Base-by-base conservation (phyloP, 2,888 invertebrate genomes). In the Drosophila falleni region DNA sequence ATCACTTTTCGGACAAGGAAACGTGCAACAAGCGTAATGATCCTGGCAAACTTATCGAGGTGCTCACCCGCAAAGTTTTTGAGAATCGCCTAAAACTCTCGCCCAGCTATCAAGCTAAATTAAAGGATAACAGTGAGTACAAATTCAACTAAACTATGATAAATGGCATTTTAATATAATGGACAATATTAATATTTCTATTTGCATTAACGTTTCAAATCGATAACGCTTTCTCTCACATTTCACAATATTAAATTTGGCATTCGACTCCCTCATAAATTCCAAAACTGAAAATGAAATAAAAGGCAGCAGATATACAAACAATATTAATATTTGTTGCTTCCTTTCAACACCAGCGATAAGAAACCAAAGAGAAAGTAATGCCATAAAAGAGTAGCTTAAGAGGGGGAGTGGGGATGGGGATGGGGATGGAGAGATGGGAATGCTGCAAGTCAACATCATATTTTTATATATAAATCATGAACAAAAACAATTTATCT, bases 401-500 rank as follows among this genome's bases (percentile, higher is more conserved):
- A 4, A 19, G 50, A 23, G 49, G 16, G 46, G 15, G 42, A 4
- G 0, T 13, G 41, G 10, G 31, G 33, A 0, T 19, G 41, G 37
- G 19, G 41, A 19, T 5, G 15, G 37, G 41, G 16, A 50, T 39
- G 46, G 31, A 16, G 13, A 46, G 55, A 29, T 55, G 56, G 19
- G 63, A 69, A 60, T 47, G 70, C 71, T 55, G 74, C 62, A 53
- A 66, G 68, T 68, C 78, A 68, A 71, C 72, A 53, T 61, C 69
- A 76, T 71, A 76, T 80, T 76, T 80, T 72, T 70, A 71, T 76
- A 77, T 86, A 85, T 89, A 87, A 89, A 87, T 89, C 89, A 89
- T 89, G 76, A 81, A 89, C 58, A 72, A 89, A 89, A 87, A 87
- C 89, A 83, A 87, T 87, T 87, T 89, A 87, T 87, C 89, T 89